A percentile compares a stretch with the other conserved stretches of the same genome.
phyloP scores from a whole-genome alignment of 2,888 invertebrate species.

The Cartodere bifasciata region DNA sequence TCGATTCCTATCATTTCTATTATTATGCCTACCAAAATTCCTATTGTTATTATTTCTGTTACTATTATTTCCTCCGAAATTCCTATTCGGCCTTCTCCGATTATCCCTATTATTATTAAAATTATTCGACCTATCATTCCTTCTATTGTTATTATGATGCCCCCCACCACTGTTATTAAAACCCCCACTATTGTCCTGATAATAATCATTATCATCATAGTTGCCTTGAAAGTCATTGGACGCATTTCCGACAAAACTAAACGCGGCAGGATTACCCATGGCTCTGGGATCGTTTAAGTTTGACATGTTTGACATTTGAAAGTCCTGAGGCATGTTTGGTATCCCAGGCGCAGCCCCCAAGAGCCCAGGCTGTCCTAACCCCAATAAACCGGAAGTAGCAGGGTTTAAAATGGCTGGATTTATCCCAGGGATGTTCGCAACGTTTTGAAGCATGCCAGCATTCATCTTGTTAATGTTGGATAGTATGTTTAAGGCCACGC shows the following conservation, averaged over 20 bases:
- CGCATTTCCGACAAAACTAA: slow-evolving; percentile 36
- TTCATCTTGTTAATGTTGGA: slow-evolving; percentile 23
- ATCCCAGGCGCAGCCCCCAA: slow-evolving; percentile 41
- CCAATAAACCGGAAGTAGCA: slow-evolving; percentile 35
- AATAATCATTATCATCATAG: no score
- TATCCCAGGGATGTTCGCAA: slow-evolving; percentile 25
- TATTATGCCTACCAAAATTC: slow-evolving; percentile 25
- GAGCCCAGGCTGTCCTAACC: slow-evolving; percentile 41
- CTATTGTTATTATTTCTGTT: no score
- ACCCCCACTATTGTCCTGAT: no score
- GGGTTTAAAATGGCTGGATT: slow-evolving; percentile 46
- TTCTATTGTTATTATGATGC: slow-evolving; percentile 20
- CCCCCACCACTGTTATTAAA: slow-evolving; percentile 33
- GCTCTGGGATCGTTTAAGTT: no score
- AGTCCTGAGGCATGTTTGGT: slow-evolving; percentile 27
- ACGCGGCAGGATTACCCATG: slow-evolving; percentile 34
- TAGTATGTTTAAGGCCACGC: slow-evolving; percentile 35
- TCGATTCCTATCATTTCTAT: slow-evolving; percentile 26
- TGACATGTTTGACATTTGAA: slow-evolving; percentile 30
- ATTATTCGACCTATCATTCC: slow-evolving; percentile 16
- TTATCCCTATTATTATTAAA: slow-evolving; percentile 33
- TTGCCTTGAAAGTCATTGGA: slow-evolving; percentile 33
- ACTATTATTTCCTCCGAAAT: slow-evolving; percentile 20
- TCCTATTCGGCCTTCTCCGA: slow-evolving; percentile 15
- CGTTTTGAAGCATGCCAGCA: slow-evolving; percentile 12